A percentile compares a stretch with the other conserved stretches of the same genome.
These are phyloP conservation scores for Passer montanus DNA, from an alignment of 2,113 vertebrate genomes.

Conservation along the genomic window DNA sequence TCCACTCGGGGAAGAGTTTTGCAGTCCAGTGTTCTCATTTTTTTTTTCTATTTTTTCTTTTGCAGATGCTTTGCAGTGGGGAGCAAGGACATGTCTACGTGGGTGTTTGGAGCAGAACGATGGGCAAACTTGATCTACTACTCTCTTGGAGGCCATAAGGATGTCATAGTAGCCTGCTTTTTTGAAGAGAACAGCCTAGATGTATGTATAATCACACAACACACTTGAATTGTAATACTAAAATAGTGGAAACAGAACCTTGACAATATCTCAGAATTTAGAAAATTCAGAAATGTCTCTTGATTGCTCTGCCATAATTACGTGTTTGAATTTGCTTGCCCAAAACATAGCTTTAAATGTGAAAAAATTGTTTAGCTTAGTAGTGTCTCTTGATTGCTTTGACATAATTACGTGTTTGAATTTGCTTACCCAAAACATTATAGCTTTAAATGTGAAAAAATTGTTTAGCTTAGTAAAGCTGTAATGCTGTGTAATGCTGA, in stretches of 20 bases:
- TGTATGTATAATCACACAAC: slow-evolving; percentile 73
- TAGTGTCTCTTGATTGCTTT: not conserved
- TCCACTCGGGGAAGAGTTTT: not conserved
- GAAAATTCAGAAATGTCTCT: not conserved
- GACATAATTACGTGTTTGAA: not conserved
- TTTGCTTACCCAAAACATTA: fast-evolving
- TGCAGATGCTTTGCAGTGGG: slow-evolving; percentile 92
- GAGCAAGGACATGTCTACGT: slow-evolving; percentile 95
- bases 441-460: not conserved
- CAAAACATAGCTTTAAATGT: not conserved
- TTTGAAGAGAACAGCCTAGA: slow-evolving; percentile 93
- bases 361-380: not conserved
- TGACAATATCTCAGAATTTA: not conserved
- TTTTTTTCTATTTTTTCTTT: not conserved
- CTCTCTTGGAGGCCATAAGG: slow-evolving; percentile 92
- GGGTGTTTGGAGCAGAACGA: slow-evolving; percentile 96
- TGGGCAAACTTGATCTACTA: slow-evolving; percentile 97
- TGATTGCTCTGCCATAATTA: not conserved
- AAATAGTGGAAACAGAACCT: not conserved
- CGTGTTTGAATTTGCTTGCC: not conserved
- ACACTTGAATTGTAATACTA: not conserved
- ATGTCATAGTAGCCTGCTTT: slow-evolving; percentile 90
- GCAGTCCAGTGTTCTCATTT: not conserved
- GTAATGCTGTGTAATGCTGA: not conserved
- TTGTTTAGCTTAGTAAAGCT: not conserved